Evolutionary conservation across 2,113 vertebrate species (phyloP), one percentile per base, ranked within the genome.

Genomic region (Ia io): DNA sequence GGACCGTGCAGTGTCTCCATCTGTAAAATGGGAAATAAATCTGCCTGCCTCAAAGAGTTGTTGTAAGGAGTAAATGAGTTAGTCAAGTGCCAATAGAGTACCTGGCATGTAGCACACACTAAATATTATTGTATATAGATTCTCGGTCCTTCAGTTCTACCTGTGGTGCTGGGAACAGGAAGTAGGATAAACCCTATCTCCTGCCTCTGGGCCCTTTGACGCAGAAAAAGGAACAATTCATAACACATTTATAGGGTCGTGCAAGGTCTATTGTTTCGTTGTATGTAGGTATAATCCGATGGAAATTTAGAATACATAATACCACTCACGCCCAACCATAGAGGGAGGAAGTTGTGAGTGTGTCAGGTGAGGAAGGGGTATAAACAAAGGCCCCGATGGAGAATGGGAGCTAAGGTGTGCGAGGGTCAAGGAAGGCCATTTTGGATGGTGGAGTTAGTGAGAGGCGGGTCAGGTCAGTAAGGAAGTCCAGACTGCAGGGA

Each of bases 331-430:
- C 28, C 32, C 51, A 40, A 16, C 14, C 4, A 1, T 0, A 8
- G 84, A 67, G n/a, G 42, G 89, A 70, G 17, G 42, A 30, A 84
- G 47, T 40, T 3, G 1, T 18, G 49, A 40, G 20, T 2, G 16
- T 49, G n/a, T 67, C 28, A 9, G 9, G 7, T 40, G 49, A 30
- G n/a, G 14, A 13, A 20, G n/a, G 77, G 71, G 16, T 5, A 1
- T 4, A 56, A 18, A 9, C 65, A 40, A 56, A 20, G 59, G n/a
- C 47, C n/a, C 0, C 4, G 42, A 47, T 6, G 20, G 59, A 3
- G 5, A 4, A 0, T 3, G 5, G 32, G 20, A 1, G 8, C 3
- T 20, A 9, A 5, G 28, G 47, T 79, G 30, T 71, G 9, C 4
- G 0, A 7, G 40, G 25, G 35, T 37, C 7, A 9, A 16, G 3